Conservation (phyloP, 1,140 invertebrate genomes). For the Drosophila sucinea region DNA sequence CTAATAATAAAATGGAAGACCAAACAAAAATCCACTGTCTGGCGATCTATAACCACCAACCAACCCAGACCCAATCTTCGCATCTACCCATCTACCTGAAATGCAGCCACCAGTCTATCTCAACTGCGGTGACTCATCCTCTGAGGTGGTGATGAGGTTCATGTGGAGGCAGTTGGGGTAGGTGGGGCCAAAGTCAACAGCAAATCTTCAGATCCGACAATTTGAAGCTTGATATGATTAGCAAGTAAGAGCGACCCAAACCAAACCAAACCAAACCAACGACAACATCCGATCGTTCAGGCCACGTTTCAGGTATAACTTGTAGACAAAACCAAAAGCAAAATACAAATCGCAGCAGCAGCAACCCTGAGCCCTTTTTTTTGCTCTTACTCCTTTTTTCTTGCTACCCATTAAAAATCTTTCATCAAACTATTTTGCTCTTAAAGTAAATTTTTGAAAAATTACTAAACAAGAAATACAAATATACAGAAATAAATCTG, state of each 20-base stretch:
- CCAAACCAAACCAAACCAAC: slow-evolving; percentile 13
- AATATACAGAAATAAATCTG: no score
- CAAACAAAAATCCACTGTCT: slow-evolving; percentile 9
- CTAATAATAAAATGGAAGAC: slow-evolving; percentile 13
- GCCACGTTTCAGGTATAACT: slow-evolving; percentile 53
- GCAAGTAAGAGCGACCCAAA: slow-evolving; percentile 46
- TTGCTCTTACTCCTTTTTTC: neutral
- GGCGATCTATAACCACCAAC: slow-evolving; percentile 11
- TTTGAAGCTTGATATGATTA: slow-evolving; percentile 76
- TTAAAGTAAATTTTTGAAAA: no score
- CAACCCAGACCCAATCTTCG: neutral
- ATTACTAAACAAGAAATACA: no score
- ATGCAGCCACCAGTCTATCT: neutral
- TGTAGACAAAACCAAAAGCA: slow-evolving; percentile 39
- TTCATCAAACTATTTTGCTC: no score
- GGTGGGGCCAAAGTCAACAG: slow-evolving; percentile 30
- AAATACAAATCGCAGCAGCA: neutral
- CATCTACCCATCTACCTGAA: neutral
- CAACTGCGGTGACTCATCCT: slow-evolving; percentile 50
- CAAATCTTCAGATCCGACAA: slow-evolving; percentile 57
- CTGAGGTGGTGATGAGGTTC: neutral
- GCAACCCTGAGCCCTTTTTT: slow-evolving; percentile 57
- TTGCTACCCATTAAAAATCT: neutral
- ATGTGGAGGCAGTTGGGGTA: neutral
- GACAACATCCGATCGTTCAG: slow-evolving; percentile 17